Evolutionary conservation across 1,140 invertebrate species (phyloP).

Genomic region (Tetragnatha versicolor): DNA sequence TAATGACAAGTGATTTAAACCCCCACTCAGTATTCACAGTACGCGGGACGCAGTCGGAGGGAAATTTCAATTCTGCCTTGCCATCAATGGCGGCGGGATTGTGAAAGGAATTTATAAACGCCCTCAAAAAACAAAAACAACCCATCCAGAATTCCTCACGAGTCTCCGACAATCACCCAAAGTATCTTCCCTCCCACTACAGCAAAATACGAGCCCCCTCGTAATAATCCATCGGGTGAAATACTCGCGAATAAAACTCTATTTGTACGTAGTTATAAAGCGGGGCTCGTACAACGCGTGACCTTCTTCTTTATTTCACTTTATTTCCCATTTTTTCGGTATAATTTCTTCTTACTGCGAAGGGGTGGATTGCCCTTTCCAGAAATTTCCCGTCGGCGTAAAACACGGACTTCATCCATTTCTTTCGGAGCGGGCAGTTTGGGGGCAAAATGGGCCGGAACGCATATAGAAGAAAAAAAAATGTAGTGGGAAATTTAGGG

Average conservation of each 20-base stretch:
- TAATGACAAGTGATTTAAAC: too few species aligned
- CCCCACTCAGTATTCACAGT: too few species aligned
- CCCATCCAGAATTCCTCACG: too few species aligned
- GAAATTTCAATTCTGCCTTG: too few species aligned
- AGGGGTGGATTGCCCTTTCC: conserved; percentile 16
- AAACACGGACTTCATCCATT: conserved; percentile 31
- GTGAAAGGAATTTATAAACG: too few species aligned
- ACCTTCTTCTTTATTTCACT: conserved; percentile 23
- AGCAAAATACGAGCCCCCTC: not conserved
- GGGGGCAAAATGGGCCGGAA: conserved; percentile 21
- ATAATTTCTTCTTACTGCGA: not conserved
- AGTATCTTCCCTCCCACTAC: not conserved
- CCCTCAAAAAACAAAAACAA: too few species aligned
- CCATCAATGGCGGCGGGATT: too few species aligned
- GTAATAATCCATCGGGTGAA: not conserved
- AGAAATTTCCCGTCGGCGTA: conserved; percentile 22
- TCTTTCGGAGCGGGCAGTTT: not conserved
- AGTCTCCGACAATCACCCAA: not conserved
- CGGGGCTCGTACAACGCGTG: not conserved
- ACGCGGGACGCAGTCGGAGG: too few species aligned
- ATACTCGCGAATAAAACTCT: not conserved
- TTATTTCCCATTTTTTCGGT: not conserved
- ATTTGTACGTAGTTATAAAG: conserved; percentile 22
- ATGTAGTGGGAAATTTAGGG: conserved; percentile 42
- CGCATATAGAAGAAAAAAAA: too few species aligned